Conservation (phyloP, 2,888 invertebrate species). For the Euzophera pinguis region DNA sequence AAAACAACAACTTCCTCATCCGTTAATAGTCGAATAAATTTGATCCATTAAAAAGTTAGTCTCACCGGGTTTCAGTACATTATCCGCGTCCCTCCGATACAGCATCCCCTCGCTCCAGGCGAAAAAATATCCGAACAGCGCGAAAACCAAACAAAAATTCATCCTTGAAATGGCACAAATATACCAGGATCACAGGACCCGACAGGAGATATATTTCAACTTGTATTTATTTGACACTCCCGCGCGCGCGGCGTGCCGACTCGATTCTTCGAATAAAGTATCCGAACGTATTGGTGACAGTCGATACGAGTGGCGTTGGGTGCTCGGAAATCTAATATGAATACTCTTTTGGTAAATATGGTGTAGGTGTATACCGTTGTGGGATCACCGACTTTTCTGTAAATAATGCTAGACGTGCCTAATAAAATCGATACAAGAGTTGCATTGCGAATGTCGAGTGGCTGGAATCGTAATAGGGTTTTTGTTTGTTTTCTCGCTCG, state of each 20-base stretch:
- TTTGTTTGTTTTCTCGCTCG: conserved; percentile 11
- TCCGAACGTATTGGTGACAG: conserved; percentile 29
- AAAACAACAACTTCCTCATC: not conserved
- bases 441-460: conserved; percentile 7
- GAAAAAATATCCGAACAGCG: conserved; percentile 62
- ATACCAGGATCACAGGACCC: conserved; percentile 59
- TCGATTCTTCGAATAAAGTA: conserved; percentile 69
- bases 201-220: conserved; percentile 69
- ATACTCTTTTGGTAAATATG: conserved; percentile 71
- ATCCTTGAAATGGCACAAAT: conserved; percentile 64
- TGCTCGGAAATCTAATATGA: conserved; percentile 75
- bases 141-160: conserved; percentile 71
- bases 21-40: not conserved
- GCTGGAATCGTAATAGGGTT: not conserved
- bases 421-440: conserved; percentile 42
- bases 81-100: conserved; percentile 65
- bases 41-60: conserved; percentile 21
- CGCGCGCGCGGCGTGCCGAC: conserved; percentile 56
- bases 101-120: conserved; percentile 62
- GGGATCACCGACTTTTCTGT: conserved; percentile 44
- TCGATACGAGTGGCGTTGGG: conserved; percentile 44
- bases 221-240: conserved; percentile 70
- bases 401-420: conserved; percentile 51
- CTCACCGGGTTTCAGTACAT: conserved; percentile 71
- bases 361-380: conserved; percentile 50